Percentiles rank a stretch among this genome's conserved stretches.
phyloP scores from a whole-genome alignment of 2,888 invertebrate genomes.

The Aelia acuminata region DNA sequence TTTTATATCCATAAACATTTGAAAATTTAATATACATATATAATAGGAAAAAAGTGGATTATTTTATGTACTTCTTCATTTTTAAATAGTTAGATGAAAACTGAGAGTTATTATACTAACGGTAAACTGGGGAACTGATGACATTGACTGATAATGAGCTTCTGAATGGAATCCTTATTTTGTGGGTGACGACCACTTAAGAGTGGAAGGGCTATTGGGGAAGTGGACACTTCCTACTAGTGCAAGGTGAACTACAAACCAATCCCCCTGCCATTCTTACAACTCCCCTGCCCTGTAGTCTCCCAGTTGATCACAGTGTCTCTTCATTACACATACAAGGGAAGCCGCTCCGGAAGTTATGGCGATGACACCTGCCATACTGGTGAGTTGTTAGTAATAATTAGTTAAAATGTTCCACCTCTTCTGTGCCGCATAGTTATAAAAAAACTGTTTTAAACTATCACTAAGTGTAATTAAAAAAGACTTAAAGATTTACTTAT shows the following conservation, averaged over 20 bases:
- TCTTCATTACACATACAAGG: neutral
- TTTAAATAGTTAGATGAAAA: neutral
- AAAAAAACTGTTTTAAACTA: neutral
- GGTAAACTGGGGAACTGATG: neutral
- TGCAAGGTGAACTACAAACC: constrained; percentile 65
- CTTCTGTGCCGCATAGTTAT: neutral
- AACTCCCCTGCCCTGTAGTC: constrained; percentile 12
- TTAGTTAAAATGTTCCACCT: neutral
- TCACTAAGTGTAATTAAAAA: too few species aligned
- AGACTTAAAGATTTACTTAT: neutral
- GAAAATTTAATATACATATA: neutral
- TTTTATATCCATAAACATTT: neutral
- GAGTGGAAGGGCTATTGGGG: constrained; percentile 55
- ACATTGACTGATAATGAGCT: constrained; percentile 35
- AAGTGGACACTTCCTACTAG: constrained; percentile 63
- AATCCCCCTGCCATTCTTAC: constrained; percentile 52
- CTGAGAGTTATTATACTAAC: neutral
- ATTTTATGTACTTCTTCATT: too few species aligned
- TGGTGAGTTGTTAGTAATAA: neutral
- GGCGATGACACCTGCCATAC: constrained; percentile 31
- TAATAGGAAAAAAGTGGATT: neutral
- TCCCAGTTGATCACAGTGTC: constrained; percentile 13
- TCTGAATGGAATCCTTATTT: constrained; percentile 19
- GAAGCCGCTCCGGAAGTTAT: neutral
- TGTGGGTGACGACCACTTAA: constrained; percentile 46